Evolutionary conservation across 2,797 vertebrate genomes (phyloP).

Genomic region (Eulemur mongoz): DNA sequence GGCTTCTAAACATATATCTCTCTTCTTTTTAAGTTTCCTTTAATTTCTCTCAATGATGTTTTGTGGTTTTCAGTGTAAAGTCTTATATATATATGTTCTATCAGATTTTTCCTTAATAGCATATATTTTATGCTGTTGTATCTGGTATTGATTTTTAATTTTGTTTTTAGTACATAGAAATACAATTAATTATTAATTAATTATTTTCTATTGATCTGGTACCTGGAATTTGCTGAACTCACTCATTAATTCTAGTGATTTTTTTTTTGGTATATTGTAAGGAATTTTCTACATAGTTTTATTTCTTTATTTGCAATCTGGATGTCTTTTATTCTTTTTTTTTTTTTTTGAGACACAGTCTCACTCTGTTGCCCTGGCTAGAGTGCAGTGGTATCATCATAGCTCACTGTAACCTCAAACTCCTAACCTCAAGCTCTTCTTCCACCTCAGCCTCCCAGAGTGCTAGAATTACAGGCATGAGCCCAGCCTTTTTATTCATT

Average conservation of each 20-base stretch:
- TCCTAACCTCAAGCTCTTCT: no score
- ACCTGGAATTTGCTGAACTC: neutral
- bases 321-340: neutral
- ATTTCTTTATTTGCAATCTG: neutral
- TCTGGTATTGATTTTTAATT: neutral
- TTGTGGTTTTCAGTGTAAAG: neutral
- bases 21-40: neutral
- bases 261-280: no score
- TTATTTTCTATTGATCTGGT: neutral
- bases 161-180: neutral
- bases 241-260: neutral
- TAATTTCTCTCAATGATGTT: neutral
- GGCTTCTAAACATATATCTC: neutral
- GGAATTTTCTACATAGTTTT: neutral
- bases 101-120: neutral
- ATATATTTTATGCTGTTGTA: neutral
- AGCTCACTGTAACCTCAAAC: no score
- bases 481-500: no score
- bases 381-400: no score
- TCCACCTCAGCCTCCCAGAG: no score
- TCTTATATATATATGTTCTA: neutral
- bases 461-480: no score
- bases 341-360: no score
- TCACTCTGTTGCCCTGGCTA: no score
- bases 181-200: neutral